phyloP scores from a whole-genome alignment of 2,113 vertebrate species.

The Camelus bactrianus region DNA sequence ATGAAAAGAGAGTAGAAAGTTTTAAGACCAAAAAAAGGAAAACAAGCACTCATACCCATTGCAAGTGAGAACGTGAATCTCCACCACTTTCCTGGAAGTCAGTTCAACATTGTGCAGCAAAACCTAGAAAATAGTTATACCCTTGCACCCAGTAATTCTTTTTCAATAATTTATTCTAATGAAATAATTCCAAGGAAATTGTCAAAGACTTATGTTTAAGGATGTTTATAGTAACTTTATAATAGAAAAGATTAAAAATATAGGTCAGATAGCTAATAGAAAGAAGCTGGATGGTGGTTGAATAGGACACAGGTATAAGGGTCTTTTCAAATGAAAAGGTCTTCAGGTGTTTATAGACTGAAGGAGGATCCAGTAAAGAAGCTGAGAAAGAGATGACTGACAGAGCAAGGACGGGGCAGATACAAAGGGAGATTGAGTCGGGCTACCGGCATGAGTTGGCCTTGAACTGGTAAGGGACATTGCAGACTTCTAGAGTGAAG shows the following conservation, averaged over 20 bases:
- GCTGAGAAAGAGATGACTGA: slow-evolving; percentile 8
- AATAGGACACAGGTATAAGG: neutral
- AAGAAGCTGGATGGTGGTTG: neutral
- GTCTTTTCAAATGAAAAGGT: slow-evolving; percentile 41
- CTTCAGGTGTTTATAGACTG: slow-evolving; percentile 30
- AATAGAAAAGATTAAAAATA: slow-evolving; percentile 30
- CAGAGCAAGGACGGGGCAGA: slow-evolving; percentile 15
- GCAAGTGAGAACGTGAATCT: slow-evolving; percentile 26
- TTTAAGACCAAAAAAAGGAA: slow-evolving; percentile 34
- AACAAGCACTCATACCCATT: neutral
- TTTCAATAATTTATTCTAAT: slow-evolving; percentile 55
- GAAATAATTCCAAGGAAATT: slow-evolving; percentile 54
- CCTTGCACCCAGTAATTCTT: slow-evolving; percentile 18
- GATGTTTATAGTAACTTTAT: slow-evolving; percentile 24
- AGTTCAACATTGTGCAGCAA: neutral
- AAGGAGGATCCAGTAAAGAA: slow-evolving; percentile 37
- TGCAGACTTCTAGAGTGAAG: slow-evolving; percentile 5
- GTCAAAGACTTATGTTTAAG: slow-evolving; percentile 29
- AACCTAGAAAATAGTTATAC: slow-evolving; percentile 31
- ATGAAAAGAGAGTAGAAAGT: slow-evolving; percentile 38
- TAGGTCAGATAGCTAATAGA: neutral
- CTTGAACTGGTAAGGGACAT: slow-evolving; percentile 37
- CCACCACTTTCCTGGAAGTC: neutral
- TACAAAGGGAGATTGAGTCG: neutral
- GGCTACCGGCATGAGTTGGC: neutral